Evolutionary conservation across 2,888 invertebrate species (phyloP).

Genomic region (Anthophora plumipes): DNA sequence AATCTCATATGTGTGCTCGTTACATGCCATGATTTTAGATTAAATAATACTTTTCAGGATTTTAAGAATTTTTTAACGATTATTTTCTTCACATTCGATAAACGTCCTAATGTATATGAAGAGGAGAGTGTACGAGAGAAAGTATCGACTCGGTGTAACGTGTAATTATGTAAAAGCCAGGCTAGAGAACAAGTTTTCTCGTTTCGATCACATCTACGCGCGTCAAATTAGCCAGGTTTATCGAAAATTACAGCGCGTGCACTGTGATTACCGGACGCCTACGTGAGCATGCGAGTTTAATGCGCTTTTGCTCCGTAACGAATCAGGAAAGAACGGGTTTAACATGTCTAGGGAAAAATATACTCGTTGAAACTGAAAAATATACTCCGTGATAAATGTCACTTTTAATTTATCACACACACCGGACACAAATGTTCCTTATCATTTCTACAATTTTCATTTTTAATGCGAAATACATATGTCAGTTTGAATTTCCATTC

Average conservation of each 20-base stretch:
- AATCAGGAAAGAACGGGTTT: neutral
- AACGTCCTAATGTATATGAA: too few relatives aligned
- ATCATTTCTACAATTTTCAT: too few relatives aligned
- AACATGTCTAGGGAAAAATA: neutral
- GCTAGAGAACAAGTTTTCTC: neutral
- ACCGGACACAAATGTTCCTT: too few relatives aligned
- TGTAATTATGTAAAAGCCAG: conserved; percentile 30
- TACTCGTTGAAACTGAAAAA: too few relatives aligned
- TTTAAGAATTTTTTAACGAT: too few relatives aligned
- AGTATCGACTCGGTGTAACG: neutral
- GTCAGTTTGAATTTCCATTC: too few relatives aligned
- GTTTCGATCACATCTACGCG: conserved; percentile 1
- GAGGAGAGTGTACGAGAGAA: neutral
- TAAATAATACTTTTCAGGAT: too few relatives aligned
- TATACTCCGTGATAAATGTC: too few relatives aligned
- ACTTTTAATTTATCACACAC: too few relatives aligned
- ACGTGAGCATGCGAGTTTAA: conserved; percentile 4
- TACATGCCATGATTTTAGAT: too few relatives aligned
- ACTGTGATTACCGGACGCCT: neutral
- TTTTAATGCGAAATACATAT: neutral
- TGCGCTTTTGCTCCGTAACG: neutral
- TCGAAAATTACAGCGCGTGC: conserved; percentile 27
- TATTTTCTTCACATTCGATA: too few relatives aligned
- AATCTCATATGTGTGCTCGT: too few relatives aligned
- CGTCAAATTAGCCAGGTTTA: conserved; percentile 39